Conservation (phyloP, 2,888 invertebrate species). For the Andrena camellia region DNA sequence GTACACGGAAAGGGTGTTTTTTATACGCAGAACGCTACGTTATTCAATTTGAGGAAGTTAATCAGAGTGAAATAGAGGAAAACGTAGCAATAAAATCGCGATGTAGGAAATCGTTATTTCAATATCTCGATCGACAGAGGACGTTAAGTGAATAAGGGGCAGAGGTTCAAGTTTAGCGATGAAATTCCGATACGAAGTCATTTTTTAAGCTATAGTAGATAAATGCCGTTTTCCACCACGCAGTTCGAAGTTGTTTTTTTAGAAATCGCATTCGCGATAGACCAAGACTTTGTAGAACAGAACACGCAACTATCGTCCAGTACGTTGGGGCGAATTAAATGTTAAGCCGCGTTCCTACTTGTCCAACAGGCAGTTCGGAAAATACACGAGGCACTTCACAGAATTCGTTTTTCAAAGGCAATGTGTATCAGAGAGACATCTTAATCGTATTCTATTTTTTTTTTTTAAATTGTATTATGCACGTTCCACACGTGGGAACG, state of each 20-base stretch:
- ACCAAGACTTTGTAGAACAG: neutral
- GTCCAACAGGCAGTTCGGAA: neutral
- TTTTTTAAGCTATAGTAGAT: neutral
- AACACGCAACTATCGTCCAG: neutral
- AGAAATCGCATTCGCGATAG: neutral
- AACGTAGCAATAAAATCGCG: neutral
- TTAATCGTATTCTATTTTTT: neutral
- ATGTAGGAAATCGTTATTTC: neutral
- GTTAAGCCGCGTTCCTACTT: constrained; percentile 4
- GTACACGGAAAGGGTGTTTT: neutral
- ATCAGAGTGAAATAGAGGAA: neutral
- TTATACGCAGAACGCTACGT: neutral
- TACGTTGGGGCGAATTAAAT: neutral
- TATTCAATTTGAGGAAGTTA: neutral
- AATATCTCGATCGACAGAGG: no score
- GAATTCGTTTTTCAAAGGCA: neutral
- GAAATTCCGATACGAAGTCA: neutral
- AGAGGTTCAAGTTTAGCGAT: neutral
- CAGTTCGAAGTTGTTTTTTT: no score
- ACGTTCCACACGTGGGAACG: neutral
- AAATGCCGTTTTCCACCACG: neutral
- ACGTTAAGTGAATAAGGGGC: neutral
- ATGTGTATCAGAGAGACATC: neutral
- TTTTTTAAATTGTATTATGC: neutral
- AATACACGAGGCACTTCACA: neutral